Conservation (phyloP, 2,113 vertebrate species). For the Cryptomyrus ogoouensis region DNA sequence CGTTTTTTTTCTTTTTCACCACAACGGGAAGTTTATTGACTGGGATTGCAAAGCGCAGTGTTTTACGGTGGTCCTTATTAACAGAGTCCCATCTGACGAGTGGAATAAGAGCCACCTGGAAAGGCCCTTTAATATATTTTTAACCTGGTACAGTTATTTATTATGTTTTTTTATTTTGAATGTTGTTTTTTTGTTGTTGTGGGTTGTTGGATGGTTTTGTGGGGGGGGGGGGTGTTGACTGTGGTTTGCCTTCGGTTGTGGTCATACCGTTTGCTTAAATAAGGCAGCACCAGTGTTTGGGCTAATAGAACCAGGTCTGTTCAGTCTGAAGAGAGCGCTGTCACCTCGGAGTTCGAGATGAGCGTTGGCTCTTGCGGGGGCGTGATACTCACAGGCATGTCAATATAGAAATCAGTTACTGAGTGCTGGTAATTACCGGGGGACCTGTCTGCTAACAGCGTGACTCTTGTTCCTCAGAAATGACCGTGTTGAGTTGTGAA, state of each 20-base stretch:
- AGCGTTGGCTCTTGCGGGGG: background rate
- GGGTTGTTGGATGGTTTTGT: background rate
- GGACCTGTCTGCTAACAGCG: background rate
- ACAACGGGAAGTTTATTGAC: background rate
- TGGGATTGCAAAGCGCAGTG: background rate
- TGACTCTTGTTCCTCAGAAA: background rate
- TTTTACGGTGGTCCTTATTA: background rate
- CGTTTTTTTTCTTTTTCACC: background rate
- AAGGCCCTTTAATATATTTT: background rate
- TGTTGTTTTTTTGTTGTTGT: background rate
- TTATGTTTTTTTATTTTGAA: background rate
- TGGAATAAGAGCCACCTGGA: background rate
- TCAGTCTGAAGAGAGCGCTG: background rate
- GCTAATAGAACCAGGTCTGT: background rate
- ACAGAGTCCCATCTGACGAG: background rate
- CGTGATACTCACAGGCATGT: background rate
- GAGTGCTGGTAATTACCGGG: background rate
- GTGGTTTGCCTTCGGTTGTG: background rate
- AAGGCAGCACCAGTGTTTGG: background rate
- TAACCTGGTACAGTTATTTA: background rate
- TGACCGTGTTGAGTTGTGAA: background rate
- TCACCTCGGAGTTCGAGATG: background rate
- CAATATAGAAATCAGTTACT: background rate
- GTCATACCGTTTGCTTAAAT: background rate
- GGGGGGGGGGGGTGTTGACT: too few relatives aligned